phyloP scores from a whole-genome alignment of 2,888 invertebrate species.

The Steinernema hermaphroditum region DNA sequence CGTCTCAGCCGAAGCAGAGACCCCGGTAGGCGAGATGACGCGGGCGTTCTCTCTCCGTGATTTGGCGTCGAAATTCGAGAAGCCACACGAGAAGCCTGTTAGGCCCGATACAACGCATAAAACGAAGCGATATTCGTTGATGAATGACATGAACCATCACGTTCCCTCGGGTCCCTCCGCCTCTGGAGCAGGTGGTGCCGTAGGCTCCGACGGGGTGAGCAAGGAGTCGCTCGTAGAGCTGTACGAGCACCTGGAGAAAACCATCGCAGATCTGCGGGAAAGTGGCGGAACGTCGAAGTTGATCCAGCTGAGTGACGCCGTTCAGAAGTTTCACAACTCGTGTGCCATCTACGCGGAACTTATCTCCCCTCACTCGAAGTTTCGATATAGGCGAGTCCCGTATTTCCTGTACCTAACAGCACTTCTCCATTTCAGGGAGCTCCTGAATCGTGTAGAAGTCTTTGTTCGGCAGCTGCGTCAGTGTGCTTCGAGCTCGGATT shows the following conservation, averaged over 20 bases:
- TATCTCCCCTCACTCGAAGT: conserved; percentile 83
- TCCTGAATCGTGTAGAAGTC: conserved; percentile 65
- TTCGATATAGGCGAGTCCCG: conserved; percentile 75
- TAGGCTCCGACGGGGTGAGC: conserved; percentile 39
- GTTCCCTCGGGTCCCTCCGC: conserved; percentile 10
- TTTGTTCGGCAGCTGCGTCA: conserved; percentile 61
- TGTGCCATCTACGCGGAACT: conserved; percentile 83
- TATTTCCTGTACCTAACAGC: not conserved
- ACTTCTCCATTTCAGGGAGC: conserved; percentile 66
- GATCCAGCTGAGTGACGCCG: conserved; percentile 54
- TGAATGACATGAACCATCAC: conserved; percentile 32
- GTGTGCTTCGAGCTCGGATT: conserved; percentile 42
- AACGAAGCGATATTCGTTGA: conserved; percentile 39
- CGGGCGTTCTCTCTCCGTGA: conserved; percentile 60
- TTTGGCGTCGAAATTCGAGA: conserved; percentile 56
- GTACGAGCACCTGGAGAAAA: conserved; percentile 46
- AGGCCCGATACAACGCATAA: conserved; percentile 26
- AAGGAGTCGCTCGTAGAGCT: conserved; percentile 54
- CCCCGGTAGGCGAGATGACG: conserved; percentile 40
- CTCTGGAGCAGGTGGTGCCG: not conserved
- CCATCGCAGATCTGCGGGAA: conserved; percentile 3
- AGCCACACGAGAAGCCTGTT: conserved; percentile 33
- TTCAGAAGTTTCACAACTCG: conserved; percentile 59
- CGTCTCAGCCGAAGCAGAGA: conserved; percentile 16
- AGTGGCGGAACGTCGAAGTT: conserved; percentile 34